Conservation (phyloP, 2,113 vertebrate species). For the Chionomys nivalis region DNA sequence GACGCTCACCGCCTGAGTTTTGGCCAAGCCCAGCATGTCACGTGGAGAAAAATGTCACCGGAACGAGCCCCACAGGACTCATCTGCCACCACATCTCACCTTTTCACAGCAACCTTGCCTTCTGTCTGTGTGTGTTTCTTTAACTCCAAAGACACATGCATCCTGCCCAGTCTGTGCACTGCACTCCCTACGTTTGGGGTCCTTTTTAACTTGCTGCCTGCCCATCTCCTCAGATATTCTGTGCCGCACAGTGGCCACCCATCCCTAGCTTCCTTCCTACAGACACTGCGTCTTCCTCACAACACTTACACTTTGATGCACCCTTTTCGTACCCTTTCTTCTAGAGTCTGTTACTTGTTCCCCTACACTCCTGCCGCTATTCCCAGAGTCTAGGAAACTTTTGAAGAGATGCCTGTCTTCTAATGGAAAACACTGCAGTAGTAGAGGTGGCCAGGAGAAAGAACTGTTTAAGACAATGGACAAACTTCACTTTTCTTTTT, state of each 20-base stretch:
- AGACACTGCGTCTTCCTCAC: background rate
- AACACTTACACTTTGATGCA: background rate
- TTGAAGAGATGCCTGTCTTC: background rate
- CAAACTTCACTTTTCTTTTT: background rate
- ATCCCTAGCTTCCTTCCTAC: too few species aligned
- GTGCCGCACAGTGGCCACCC: background rate
- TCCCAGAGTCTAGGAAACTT: background rate
- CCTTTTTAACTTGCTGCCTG: background rate
- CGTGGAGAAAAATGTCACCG: background rate
- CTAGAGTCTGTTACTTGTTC: background rate
- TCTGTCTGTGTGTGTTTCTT: background rate
- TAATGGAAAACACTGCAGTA: background rate
- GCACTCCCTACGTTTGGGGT: background rate
- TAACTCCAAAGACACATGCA: background rate
- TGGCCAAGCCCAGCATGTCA: background rate
- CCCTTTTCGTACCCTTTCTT: background rate
- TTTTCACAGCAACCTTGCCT: fast-evolving
- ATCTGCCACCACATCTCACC: fast-evolving
- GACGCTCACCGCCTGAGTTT: background rate
- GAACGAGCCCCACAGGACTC: fast-evolving
- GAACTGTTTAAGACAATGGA: background rate
- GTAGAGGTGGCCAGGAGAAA: background rate
- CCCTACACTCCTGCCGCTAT: background rate
- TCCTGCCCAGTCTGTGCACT: background rate
- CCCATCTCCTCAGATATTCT: background rate